A percentile compares a stretch with the other conserved stretches of the same genome.
These are phyloP conservation scores for Drosophila eohydei DNA, from an alignment of 2,888 invertebrate species.

Conservation along the genomic window DNA sequence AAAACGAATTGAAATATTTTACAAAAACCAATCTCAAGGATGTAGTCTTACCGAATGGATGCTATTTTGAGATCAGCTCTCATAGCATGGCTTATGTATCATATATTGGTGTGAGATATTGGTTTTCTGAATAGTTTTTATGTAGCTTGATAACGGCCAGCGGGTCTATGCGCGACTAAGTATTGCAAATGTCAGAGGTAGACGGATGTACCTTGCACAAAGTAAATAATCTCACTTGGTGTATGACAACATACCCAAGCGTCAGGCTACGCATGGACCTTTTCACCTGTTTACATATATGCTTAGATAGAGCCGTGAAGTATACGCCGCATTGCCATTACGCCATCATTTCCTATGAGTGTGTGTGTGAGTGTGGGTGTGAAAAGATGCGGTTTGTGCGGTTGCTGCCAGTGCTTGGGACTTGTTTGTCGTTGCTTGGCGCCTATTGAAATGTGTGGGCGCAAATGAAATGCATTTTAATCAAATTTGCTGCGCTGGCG, in stretches of 20 bases:
- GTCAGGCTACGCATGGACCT: neutral
- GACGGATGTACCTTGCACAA: neutral
- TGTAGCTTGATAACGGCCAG: too few relatives aligned
- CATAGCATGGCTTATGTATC: too few relatives aligned
- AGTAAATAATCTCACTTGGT: neutral
- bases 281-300: neutral
- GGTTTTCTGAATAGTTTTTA: too few relatives aligned
- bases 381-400: conserved; percentile 2
- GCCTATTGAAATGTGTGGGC: conserved; percentile 12
- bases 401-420: conserved; percentile 3
- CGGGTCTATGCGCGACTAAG: too few relatives aligned
- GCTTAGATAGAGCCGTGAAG: conserved; percentile 1
- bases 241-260: too few relatives aligned
- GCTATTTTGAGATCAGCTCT: too few relatives aligned
- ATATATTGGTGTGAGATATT: too few relatives aligned
- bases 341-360: conserved; percentile 4
- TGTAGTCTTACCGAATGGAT: too few relatives aligned
- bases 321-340: conserved; percentile 12
- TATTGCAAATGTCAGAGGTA: too few relatives aligned
- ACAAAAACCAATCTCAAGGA: too few relatives aligned
- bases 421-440: conserved; percentile 3
- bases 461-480: conserved; percentile 43
- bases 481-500: conserved; percentile 38
- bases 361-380: neutral
- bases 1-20: too few relatives aligned